Conservation (phyloP, 1,140 invertebrate species). For the Thalassaphorura encarpata region DNA sequence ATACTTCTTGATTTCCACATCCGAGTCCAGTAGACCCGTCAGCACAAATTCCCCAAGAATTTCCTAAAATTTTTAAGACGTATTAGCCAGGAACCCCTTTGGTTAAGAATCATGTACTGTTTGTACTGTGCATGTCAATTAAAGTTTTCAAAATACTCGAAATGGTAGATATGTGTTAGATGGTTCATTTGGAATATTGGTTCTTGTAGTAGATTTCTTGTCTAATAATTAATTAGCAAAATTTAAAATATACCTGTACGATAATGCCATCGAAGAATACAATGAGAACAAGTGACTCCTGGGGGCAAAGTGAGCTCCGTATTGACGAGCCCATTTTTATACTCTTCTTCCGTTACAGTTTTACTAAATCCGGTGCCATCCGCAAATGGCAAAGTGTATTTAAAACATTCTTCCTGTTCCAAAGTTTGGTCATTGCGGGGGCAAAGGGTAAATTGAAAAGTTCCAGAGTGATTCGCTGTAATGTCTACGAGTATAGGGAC, state of each 20-base stretch:
- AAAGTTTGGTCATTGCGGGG: neutral
- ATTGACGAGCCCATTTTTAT: neutral
- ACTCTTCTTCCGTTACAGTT: slow-evolving; percentile 29
- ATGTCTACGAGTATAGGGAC: neutral
- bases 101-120: too few relatives aligned
- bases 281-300: slow-evolving; percentile 48
- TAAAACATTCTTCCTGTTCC: slow-evolving; percentile 2
- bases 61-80: too few relatives aligned
- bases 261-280: slow-evolving; percentile 59
- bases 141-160: too few relatives aligned
- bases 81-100: too few relatives aligned
- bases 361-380: slow-evolving; percentile 37
- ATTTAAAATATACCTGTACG: slow-evolving; percentile 44
- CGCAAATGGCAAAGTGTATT: slow-evolving; percentile 39
- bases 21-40: slow-evolving; percentile 47
- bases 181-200: too few relatives aligned
- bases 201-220: too few relatives aligned
- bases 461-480: neutral
- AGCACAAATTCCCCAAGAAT: slow-evolving; percentile 39
- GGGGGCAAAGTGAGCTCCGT: slow-evolving; percentile 40
- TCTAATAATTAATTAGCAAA: too few relatives aligned
- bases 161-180: too few relatives aligned
- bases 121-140: neutral
- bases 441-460: neutral
- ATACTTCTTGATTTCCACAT: slow-evolving; percentile 56